phyloP scores from a whole-genome alignment of 2,113 vertebrate species.

The Phyllostomus discolor region DNA sequence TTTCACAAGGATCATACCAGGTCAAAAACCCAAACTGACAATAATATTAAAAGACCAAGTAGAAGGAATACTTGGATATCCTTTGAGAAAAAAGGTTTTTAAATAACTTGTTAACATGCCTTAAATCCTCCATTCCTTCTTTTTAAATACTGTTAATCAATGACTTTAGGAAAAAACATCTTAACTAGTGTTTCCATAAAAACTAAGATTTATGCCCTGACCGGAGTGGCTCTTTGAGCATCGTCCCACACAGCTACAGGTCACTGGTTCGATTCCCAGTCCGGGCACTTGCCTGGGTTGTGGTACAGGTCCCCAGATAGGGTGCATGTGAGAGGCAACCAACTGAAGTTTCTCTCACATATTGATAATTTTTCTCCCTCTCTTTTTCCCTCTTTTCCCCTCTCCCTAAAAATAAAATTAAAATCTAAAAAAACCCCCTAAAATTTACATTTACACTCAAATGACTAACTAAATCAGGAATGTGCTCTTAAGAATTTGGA shows the following conservation, averaged over 20 bases:
- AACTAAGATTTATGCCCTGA: background rate
- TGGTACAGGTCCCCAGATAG: no score
- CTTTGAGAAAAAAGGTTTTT: background rate
- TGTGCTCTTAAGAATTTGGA: background rate
- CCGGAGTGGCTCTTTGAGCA: no score
- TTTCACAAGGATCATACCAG: background rate
- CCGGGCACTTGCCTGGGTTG: no score
- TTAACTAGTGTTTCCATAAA: background rate
- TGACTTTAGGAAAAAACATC: background rate
- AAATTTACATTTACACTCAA: constrained; percentile 17
- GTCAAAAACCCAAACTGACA: constrained; percentile 40
- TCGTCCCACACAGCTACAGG: no score
- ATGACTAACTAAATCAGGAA: constrained; percentile 20
- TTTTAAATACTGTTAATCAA: constrained; percentile 11
- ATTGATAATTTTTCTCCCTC: no score
- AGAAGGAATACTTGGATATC: constrained; percentile 11
- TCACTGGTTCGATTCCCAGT: no score
- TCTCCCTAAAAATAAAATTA: no score
- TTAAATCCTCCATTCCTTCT: constrained; percentile 51
- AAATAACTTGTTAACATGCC: background rate
- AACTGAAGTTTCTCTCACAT: no score
- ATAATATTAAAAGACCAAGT: constrained; percentile 15
- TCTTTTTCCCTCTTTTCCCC: no score
- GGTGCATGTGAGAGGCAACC: no score
- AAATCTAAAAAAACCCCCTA: background rate